Percentiles rank a stretch among this genome's conserved stretches.
phyloP scores from a whole-genome alignment of 2,797 vertebrate genomes.

The Halcyon badia region DNA sequence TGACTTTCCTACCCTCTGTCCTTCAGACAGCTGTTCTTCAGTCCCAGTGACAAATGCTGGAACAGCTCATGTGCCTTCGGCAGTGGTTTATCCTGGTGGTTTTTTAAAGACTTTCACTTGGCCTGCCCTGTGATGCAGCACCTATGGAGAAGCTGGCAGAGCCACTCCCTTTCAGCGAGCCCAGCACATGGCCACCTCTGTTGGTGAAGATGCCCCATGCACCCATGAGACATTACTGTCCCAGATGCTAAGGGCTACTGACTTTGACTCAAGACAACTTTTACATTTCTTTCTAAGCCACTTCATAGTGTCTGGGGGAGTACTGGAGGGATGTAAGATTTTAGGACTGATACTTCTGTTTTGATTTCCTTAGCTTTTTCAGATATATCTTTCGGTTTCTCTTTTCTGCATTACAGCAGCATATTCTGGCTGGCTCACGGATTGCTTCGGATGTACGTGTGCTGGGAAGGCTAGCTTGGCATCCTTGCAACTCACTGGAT shows the following conservation, averaged over 20 bases:
- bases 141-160: not conserved
- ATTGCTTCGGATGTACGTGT: not conserved
- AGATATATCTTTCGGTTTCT: not conserved
- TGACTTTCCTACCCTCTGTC: not conserved
- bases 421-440: not conserved
- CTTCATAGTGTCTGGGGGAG: not conserved
- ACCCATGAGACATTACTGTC: not conserved
- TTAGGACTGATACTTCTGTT: not conserved
- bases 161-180: not conserved
- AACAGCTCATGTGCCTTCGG: accelerated
- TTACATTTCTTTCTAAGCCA: not conserved
- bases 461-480: not conserved
- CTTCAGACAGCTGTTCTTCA: not conserved
- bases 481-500: not conserved
- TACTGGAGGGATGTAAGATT: not conserved
- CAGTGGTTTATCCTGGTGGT: not conserved
- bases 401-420: not conserved
- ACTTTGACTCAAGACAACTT: not conserved
- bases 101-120: not conserved
- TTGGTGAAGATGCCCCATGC: not conserved
- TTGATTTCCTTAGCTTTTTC: not conserved
- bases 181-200: accelerated
- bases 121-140: not conserved
- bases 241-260: not conserved
- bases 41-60: not conserved